A percentile compares a stretch with the other conserved stretches of the same genome.
Conservation (phyloP, 2,113 vertebrate genomes). For the Willisornis vidua region DNA sequence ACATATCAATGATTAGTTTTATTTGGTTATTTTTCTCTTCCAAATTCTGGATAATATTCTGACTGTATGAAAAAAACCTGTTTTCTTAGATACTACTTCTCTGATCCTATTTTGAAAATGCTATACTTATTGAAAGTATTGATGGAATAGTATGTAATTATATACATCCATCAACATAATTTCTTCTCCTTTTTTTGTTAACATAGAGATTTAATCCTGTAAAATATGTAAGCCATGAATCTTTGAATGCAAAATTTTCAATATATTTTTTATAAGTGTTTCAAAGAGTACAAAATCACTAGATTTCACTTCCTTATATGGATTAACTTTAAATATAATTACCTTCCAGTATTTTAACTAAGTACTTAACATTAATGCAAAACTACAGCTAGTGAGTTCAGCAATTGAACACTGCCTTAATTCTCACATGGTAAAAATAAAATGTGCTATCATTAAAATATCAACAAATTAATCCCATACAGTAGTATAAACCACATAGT, state of each 20-base stretch:
- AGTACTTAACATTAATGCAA: background rate
- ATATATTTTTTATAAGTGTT: slow-evolving; percentile 13
- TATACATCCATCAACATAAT: background rate
- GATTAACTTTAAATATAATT: slow-evolving; percentile 25
- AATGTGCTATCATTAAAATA: slow-evolving; percentile 25
- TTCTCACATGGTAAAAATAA: background rate
- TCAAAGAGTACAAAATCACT: background rate
- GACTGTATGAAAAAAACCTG: background rate
- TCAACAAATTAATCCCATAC: slow-evolving; percentile 11
- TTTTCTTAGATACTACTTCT: background rate
- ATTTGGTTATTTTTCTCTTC: background rate
- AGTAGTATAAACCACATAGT: background rate
- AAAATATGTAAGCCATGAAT: background rate
- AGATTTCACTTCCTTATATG: background rate
- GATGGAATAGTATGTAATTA: background rate
- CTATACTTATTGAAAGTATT: background rate
- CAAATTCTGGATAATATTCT: background rate
- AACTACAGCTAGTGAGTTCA: slow-evolving; percentile 9
- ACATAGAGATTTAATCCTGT: background rate
- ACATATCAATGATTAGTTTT: background rate
- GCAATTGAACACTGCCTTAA: background rate
- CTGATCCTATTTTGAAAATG: background rate
- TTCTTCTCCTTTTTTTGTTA: background rate
- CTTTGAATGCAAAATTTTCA: background rate
- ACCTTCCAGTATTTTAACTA: slow-evolving; percentile 30